Evolutionary conservation across 2,888 invertebrate genomes (phyloP).

Genomic region (Microplitis manilae): DNA sequence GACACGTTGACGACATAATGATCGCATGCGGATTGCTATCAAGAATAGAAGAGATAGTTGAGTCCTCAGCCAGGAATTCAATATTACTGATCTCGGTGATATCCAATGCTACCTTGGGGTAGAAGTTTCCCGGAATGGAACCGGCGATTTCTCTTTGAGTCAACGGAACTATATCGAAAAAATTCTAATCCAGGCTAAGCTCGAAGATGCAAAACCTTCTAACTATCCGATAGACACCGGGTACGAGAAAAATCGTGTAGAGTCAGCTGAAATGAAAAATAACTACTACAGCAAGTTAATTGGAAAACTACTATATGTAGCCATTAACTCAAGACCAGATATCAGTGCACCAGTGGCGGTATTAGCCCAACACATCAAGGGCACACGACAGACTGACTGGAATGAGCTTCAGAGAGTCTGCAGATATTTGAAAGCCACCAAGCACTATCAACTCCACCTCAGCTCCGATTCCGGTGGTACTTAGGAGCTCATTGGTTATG

Average conservation of each 20-base stretch:
- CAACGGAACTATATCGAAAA: conserved; percentile 47
- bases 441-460: not conserved
- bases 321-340: not conserved
- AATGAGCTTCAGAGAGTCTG: not conserved
- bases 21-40: conserved; percentile 39
- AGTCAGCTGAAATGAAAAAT: not conserved
- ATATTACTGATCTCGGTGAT: conserved; percentile 51
- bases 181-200: conserved; percentile 31
- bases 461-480: not conserved
- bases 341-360: not conserved
- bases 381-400: not conserved
- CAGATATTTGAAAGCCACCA: conserved; percentile 43
- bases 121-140: conserved; percentile 41
- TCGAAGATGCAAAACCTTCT: not conserved
- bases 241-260: not conserved
- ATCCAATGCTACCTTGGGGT: conserved; percentile 48
- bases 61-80: conserved; percentile 39
- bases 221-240: not conserved
- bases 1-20: conserved; percentile 46
- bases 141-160: conserved; percentile 34
- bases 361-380: not conserved
- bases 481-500: not conserved
- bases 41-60: conserved; percentile 12
- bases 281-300: not conserved
- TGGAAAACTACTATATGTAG: not conserved